Evolutionary conservation across 1,140 invertebrate species (phyloP).

Genomic region (Semibalanus balanoides): DNA sequence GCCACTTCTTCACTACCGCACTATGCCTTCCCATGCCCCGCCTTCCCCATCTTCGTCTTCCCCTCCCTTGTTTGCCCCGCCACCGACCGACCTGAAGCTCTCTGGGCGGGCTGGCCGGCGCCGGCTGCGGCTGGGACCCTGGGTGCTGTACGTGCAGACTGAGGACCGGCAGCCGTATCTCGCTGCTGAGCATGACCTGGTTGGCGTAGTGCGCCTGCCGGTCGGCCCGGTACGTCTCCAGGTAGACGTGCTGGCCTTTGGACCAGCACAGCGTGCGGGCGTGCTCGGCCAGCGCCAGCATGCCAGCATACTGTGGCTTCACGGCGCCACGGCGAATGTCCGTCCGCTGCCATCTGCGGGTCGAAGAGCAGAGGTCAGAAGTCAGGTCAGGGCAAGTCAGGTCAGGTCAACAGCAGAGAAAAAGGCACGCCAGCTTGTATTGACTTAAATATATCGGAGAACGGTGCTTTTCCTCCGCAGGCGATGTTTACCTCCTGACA

Average conservation of each 20-base stretch:
- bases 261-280: conserved; percentile 63
- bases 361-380: conserved; percentile 43
- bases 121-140: conserved; percentile 54
- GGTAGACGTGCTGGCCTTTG: conserved; percentile 54
- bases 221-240: conserved; percentile 30
- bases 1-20: too few species aligned
- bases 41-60: too few species aligned
- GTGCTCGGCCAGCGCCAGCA: conserved; percentile 49
- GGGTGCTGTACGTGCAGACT: conserved; percentile 42
- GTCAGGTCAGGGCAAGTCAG: conserved; percentile 27
- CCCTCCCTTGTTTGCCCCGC: too few species aligned
- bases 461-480: too few species aligned
- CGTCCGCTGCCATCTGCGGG: conserved; percentile 56
- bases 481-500: too few species aligned
- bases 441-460: too few species aligned
- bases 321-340: conserved; percentile 25
- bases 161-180: background rate
- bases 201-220: conserved; percentile 22
- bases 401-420: background rate
- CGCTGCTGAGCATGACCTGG: conserved; percentile 35
- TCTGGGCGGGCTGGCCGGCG: conserved; percentile 58
- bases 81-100: conserved; percentile 50
- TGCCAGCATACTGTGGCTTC: conserved; percentile 16
- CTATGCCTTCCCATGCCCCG: too few species aligned
- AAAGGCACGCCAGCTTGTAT: too few species aligned